Evolutionary conservation across 2,113 vertebrate genomes (phyloP).

Genomic region (Mugil cephalus): DNA sequence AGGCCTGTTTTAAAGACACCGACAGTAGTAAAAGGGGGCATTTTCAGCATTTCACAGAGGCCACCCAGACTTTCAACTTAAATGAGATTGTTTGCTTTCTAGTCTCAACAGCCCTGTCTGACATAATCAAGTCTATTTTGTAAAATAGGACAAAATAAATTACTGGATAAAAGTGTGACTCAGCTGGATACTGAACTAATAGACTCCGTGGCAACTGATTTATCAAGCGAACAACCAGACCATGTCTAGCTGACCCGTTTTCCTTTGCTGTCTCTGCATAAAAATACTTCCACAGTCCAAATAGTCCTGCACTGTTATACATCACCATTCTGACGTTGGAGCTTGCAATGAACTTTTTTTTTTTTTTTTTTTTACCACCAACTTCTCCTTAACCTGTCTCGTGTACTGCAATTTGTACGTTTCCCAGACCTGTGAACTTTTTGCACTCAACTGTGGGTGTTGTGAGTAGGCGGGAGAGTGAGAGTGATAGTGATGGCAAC

Average conservation of each 20-base stretch:
- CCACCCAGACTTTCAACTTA: conserved; percentile 28
- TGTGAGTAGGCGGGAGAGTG: conserved; percentile 25
- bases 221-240: conserved; percentile 60
- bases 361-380: background rate
- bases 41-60: conserved; percentile 23
- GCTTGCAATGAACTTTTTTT: conserved; percentile 22
- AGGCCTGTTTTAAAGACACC: conserved; percentile 52
- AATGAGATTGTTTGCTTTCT: conserved; percentile 2
- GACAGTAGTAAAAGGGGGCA: conserved; percentile 32
- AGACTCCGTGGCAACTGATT: conserved; percentile 53
- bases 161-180: conserved; percentile 15
- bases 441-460: conserved; percentile 34
- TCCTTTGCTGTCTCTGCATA: conserved; percentile 30
- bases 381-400: conserved; percentile 7
- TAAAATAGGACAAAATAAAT: conserved; percentile 52
- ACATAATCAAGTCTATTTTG: conserved; percentile 9
- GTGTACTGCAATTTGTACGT: conserved; percentile 31
- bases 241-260: conserved; percentile 57
- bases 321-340: conserved; percentile 25
- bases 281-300: conserved; percentile 44
- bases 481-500: conserved; percentile 20
- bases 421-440: conserved; percentile 44
- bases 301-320: conserved; percentile 1
- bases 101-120: background rate
- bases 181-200: conserved; percentile 50